phyloP scores from a whole-genome alignment of 2,113 vertebrate species.

The Sinocyclocheilus anophthalmus region DNA sequence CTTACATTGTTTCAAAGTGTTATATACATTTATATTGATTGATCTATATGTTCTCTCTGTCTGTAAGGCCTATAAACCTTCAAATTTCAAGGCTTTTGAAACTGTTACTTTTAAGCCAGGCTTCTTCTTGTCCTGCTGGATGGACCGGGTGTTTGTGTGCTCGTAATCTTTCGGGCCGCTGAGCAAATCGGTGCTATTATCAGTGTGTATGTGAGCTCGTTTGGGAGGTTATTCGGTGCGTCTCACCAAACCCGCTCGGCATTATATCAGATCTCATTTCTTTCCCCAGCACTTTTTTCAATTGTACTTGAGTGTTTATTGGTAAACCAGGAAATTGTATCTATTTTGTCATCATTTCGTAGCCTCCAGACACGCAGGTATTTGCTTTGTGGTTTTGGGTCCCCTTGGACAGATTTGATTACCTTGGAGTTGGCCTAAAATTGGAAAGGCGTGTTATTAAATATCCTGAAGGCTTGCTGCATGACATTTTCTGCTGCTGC shows the following conservation, averaged over 20 bases:
- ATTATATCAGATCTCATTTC: slow-evolving; percentile 7
- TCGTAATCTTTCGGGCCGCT: neutral
- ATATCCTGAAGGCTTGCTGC: neutral
- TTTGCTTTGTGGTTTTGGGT: slow-evolving; percentile 13
- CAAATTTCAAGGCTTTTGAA: too few species aligned
- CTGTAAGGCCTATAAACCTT: too few species aligned
- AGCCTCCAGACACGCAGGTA: neutral
- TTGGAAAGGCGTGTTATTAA: slow-evolving; percentile 25
- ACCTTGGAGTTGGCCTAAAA: slow-evolving; percentile 28
- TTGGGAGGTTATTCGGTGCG: neutral
- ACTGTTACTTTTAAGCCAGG: too few species aligned
- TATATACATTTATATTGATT: too few species aligned
- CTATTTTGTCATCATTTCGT: slow-evolving; percentile 27
- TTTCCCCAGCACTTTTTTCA: neutral
- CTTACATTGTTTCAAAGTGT: too few species aligned
- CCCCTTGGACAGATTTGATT: slow-evolving; percentile 23
- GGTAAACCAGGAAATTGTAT: slow-evolving; percentile 29
- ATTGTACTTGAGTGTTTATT: slow-evolving; percentile 4
- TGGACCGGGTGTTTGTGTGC: neutral
- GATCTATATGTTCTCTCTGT: too few species aligned
- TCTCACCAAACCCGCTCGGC: neutral
- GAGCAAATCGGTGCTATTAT: neutral
- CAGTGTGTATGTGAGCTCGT: neutral
- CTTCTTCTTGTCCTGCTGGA: too few species aligned
- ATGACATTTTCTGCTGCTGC: neutral